Evolutionary conservation across 2,888 invertebrate species (phyloP).

Genomic region (Clusia tigrina): DNA sequence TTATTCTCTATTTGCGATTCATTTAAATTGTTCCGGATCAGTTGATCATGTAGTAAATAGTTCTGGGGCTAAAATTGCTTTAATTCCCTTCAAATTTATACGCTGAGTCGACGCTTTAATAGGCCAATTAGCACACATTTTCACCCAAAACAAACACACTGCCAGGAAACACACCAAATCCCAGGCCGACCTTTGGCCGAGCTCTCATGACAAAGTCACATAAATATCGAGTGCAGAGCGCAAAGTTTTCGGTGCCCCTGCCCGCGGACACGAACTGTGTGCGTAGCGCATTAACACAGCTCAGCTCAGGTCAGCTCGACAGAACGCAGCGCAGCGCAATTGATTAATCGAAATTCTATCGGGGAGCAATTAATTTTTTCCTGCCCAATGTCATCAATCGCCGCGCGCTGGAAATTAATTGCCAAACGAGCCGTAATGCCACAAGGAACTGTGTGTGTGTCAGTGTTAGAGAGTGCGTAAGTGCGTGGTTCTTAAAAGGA

Average conservation of each 20-base stretch:
- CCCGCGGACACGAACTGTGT: no score
- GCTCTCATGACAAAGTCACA: constrained; percentile 1
- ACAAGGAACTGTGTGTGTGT: neutral
- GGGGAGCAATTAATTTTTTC: constrained; percentile 23
- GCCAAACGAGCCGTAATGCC: constrained; percentile 20
- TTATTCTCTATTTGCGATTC: neutral
- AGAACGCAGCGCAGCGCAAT: neutral
- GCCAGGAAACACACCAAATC: neutral
- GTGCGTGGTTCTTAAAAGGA: neutral
- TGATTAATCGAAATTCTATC: constrained; percentile 27
- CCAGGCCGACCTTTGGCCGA: constrained; percentile 5
- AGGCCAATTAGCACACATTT: constrained; percentile 13
- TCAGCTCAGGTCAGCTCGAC: neutral
- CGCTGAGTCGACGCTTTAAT: neutral
- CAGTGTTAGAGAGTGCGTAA: neutral
- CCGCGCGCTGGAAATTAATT: constrained; percentile 48
- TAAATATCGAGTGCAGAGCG: no score
- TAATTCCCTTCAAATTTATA: no score
- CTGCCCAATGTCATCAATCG: constrained; percentile 49
- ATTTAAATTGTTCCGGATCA: neutral
- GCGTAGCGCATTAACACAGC: no score
- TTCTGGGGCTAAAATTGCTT: no score
- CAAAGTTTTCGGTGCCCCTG: no score
- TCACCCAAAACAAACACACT: neutral
- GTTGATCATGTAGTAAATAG: neutral